Conservation (phyloP, 2,797 vertebrate genomes). For the Calcarius lapponicus region DNA sequence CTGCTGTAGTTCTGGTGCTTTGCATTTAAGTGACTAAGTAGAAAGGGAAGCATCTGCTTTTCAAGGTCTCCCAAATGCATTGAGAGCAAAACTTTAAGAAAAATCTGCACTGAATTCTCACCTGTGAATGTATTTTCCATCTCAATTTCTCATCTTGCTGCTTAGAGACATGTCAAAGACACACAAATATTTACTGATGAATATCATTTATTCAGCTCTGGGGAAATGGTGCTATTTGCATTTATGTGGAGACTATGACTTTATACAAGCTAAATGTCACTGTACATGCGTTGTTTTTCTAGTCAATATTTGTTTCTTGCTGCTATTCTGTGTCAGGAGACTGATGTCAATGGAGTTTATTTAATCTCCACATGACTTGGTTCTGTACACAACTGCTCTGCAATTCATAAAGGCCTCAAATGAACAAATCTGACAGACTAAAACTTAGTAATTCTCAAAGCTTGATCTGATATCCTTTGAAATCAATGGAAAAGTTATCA, state of each 20-base stretch:
- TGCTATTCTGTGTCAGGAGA: conserved; percentile 5
- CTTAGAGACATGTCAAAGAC: conserved; percentile 51
- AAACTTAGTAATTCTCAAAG: background rate
- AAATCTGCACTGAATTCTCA: conserved; percentile 7
- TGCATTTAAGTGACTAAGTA: background rate
- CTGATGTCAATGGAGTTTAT: background rate
- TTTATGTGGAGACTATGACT: conserved; percentile 48
- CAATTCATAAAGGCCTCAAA: conserved; percentile 11
- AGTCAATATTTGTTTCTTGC: conserved; percentile 56
- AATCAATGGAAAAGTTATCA: background rate
- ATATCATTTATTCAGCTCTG: conserved; percentile 34
- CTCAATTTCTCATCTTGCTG: conserved; percentile 47
- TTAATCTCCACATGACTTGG: background rate
- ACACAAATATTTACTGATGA: conserved; percentile 70
- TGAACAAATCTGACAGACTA: background rate
- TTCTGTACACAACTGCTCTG: conserved; percentile 5
- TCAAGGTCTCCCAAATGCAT: background rate
- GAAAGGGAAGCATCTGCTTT: conserved; percentile 3
- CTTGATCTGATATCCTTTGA: background rate
- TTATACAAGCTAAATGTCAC: conserved; percentile 52
- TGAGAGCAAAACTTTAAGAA: background rate
- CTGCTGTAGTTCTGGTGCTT: background rate
- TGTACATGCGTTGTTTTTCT: conserved; percentile 39
- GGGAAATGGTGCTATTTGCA: conserved; percentile 52
- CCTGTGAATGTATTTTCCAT: background rate